Evolutionary conservation across 2,888 invertebrate species (phyloP).

Genomic region (Abrostola triplasia): DNA sequence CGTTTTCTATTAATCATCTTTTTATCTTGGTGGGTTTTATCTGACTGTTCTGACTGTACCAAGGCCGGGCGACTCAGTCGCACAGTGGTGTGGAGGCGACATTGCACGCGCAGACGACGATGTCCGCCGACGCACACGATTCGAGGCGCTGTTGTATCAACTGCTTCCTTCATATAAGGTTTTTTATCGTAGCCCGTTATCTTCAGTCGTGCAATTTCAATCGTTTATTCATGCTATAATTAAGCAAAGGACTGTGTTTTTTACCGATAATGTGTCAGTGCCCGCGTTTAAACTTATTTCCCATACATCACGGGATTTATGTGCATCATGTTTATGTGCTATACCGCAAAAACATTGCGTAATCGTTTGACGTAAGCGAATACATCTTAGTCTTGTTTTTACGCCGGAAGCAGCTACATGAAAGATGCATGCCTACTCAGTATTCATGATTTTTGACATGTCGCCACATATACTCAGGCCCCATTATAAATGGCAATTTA

Average conservation of each 20-base stretch:
- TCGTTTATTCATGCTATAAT: constrained; percentile 19
- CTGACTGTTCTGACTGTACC: constrained; percentile 67
- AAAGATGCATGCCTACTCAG: constrained; percentile 7
- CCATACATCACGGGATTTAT: constrained; percentile 14
- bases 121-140: constrained; percentile 58
- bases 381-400: constrained; percentile 9
- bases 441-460: constrained; percentile 3
- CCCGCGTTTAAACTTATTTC: constrained; percentile 15
- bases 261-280: constrained; percentile 30
- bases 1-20: constrained; percentile 73
- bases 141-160: constrained; percentile 56
- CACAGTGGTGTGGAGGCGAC: constrained; percentile 52
- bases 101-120: constrained; percentile 53
- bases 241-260: constrained; percentile 14
- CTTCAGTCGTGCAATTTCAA: constrained; percentile 18
- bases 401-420: constrained; percentile 5
- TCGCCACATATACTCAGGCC: no score
- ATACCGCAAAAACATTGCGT: constrained; percentile 27
- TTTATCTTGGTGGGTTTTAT: constrained; percentile 75
- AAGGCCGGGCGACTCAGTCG: constrained; percentile 49
- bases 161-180: constrained; percentile 65
- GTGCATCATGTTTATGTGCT: constrained; percentile 19
- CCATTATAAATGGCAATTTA: no score
- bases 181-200: constrained; percentile 31
- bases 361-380: constrained; percentile 32